Base-by-base conservation (phyloP, 2,113 vertebrate species). In the Montifringilla adamsi region DNA sequence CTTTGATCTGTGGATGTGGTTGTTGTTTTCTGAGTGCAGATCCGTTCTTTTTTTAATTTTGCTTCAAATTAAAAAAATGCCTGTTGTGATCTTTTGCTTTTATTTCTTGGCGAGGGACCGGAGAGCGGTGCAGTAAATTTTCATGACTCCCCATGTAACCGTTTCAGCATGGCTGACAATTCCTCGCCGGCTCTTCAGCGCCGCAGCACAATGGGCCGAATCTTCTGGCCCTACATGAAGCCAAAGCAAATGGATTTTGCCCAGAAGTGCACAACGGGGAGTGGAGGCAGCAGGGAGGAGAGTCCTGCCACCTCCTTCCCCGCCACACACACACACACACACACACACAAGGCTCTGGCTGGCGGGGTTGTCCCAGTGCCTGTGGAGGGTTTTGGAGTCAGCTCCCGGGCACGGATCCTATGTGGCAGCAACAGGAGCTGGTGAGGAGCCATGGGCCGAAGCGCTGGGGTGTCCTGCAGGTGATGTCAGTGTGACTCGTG, bases 1-100 rank as follows among this genome's bases (percentile, higher is more conserved):
- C 97, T 97, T 97, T 97, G 96, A 97, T 97, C 96, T 96, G 96
- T 92, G 94, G 91, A 94, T 96, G 95, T 96, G 95, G 89, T 95
- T 78, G 93, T 92, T 97, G 44, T 96, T 96, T 96, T 94, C 95
- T 91, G 91, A 93, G 91, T 35, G 93, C 33, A 33, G 95, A 89
- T 84, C 91, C 80, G 33, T 88, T 92, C 91, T 92, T 93, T 95
- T 96, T 96, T 95, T 94, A 92, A 92, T 97, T 97, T 95, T 81
- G 79, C 83, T 86, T 90, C 93, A 96, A 96, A 96, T 96, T 96
- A 86, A 96, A 95, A 97, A 96, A 97, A 96, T n/a, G 89, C 94
- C 97, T 87, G 85, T 95, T 97, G 93, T 94, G 93, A 93, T 96
- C 91, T 95, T 95, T 90, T 94, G 94, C 89, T 94, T 97, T 95